Evolutionary conservation across 1,140 invertebrate species (phyloP).

Genomic region (Neodiprion virginianus): DNA sequence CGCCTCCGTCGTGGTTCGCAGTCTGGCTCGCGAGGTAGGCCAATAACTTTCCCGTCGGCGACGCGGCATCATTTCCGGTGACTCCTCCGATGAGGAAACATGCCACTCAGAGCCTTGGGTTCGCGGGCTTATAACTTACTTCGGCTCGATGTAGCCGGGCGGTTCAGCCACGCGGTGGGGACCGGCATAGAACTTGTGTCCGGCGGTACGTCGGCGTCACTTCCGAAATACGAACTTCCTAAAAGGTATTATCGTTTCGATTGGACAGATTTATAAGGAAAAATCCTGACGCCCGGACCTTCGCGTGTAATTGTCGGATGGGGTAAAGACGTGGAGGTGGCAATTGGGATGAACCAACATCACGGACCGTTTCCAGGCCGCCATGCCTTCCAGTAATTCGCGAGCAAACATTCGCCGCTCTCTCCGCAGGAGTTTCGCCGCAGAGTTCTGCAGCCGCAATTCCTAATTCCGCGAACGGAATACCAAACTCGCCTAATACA

Average conservation of each 20-base stretch:
- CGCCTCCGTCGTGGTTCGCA: constrained; percentile 22
- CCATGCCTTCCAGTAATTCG: not conserved
- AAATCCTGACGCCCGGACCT: no score
- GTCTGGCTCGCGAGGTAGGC: constrained; percentile 28
- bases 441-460: constrained; percentile 43
- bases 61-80: constrained; percentile 60
- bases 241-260: no score
- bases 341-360: no score
- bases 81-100: constrained; percentile 61
- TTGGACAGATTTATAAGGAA: no score
- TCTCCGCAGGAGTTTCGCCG: constrained; percentile 33
- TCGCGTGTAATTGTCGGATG: no score
- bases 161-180: not conserved
- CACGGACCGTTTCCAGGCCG: no score
- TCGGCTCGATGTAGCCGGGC: constrained; percentile 45
- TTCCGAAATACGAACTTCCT: no score
- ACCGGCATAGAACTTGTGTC: not conserved
- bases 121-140: constrained; percentile 41
- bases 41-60: constrained; percentile 48
- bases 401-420: not conserved
- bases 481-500: constrained; percentile 59
- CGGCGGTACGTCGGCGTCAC: not conserved
- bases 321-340: no score
- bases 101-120: constrained; percentile 55
- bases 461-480: constrained; percentile 48